Conservation (phyloP, 2,797 vertebrate species). For the Scarus forsteni region DNA sequence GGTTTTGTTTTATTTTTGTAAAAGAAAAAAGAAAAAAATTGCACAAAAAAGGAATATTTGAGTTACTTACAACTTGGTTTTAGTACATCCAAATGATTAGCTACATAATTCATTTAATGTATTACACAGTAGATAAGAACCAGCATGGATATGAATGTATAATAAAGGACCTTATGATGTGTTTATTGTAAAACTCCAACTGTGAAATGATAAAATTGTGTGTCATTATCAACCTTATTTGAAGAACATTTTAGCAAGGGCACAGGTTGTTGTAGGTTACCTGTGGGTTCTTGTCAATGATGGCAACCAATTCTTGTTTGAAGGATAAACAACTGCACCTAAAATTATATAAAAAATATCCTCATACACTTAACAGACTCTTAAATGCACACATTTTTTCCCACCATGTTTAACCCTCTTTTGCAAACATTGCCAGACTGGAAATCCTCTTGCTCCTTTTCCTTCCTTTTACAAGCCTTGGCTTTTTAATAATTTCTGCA, state of each 20-base stretch:
- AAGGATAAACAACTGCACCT: slow-evolving; percentile 19
- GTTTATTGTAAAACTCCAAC: too few relatives aligned
- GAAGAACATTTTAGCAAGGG: neutral
- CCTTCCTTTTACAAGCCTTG: slow-evolving; percentile 14
- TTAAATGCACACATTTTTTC: slow-evolving; percentile 13
- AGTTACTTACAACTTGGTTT: too few relatives aligned
- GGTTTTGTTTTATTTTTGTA: too few relatives aligned
- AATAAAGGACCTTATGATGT: too few relatives aligned
- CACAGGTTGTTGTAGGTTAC: neutral
- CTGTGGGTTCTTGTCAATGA: slow-evolving; percentile 2
- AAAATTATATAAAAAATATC: slow-evolving; percentile 18
- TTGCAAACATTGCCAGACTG: slow-evolving; percentile 44
- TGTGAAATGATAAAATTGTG: too few relatives aligned
- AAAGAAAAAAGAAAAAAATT: too few relatives aligned
- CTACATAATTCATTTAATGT: too few relatives aligned
- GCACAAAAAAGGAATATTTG: too few relatives aligned
- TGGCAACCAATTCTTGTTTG: slow-evolving; percentile 12
- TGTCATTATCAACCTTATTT: too few relatives aligned
- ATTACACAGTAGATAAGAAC: too few relatives aligned
- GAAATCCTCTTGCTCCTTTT: slow-evolving; percentile 24
- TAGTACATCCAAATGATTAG: too few relatives aligned
- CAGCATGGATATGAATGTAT: too few relatives aligned
- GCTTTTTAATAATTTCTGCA: slow-evolving; percentile 13
- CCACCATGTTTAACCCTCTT: slow-evolving; percentile 18
- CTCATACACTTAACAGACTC: slow-evolving; percentile 25